phyloP scores from a whole-genome alignment of 2,113 vertebrate genomes.

The Cairina moschata region DNA sequence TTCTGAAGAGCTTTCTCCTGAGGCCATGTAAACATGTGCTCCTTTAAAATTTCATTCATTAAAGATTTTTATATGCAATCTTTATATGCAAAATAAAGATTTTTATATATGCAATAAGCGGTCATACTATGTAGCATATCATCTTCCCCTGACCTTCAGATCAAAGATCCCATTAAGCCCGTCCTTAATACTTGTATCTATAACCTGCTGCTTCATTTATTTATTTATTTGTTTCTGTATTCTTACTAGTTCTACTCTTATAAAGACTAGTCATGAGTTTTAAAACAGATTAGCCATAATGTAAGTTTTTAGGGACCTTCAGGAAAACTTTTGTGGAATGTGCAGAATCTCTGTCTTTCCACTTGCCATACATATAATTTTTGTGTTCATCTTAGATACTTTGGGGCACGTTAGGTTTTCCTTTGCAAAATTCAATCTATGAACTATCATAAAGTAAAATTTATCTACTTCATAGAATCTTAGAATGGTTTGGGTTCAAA shows the following conservation, averaged over 20 bases:
- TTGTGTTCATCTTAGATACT: neutral
- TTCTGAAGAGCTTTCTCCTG: neutral
- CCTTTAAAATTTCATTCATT: neutral
- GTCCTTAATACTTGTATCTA: neutral
- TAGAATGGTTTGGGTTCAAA: too few relatives aligned
- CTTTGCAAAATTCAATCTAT: neutral
- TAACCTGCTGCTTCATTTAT: neutral
- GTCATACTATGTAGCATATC: neutral
- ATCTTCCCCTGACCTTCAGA: neutral
- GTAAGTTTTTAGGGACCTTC: neutral
- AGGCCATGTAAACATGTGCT: rapidly evolving
- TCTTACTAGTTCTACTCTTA: neutral
- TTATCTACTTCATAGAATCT: too few relatives aligned
- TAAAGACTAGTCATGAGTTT: neutral
- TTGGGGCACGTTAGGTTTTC: rapidly evolving
- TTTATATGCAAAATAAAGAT: too few relatives aligned
- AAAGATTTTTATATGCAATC: neutral
- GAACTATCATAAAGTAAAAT: neutral
- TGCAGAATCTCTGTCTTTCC: neutral
- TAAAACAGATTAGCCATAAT: neutral
- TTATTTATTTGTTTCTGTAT: neutral
- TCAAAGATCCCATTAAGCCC: neutral
- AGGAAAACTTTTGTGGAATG: neutral
- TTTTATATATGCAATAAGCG: too few relatives aligned
- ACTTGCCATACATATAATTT: neutral